A percentile compares a stretch with the other conserved stretches of the same genome.
Evolutionary conservation across 2,888 invertebrate species (phyloP).

Genomic region (Pterostichus niger): DNA sequence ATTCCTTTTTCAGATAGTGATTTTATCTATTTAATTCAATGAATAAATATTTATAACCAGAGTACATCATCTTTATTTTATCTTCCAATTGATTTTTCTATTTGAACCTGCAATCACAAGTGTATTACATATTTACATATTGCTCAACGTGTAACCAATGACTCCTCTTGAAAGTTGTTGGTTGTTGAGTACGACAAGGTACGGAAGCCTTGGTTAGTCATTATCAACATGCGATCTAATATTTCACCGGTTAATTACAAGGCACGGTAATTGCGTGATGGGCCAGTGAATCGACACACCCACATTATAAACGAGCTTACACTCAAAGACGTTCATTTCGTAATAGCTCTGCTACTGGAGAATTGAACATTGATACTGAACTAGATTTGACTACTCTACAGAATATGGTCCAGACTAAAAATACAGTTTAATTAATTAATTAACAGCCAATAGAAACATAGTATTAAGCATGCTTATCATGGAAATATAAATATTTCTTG

Average conservation of each 20-base stretch:
- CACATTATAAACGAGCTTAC: slow-evolving; percentile 47
- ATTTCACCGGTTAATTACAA: slow-evolving; percentile 61
- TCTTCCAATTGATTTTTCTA: slow-evolving; percentile 46
- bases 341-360: slow-evolving; percentile 19
- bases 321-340: slow-evolving; percentile 24
- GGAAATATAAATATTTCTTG: no score
- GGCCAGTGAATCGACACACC: slow-evolving; percentile 49
- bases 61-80: slow-evolving; percentile 21
- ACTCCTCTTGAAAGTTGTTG: not conserved
- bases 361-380: not conserved
- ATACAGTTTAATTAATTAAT: no score
- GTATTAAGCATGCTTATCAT: no score
- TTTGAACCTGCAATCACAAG: not conserved
- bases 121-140: no score
- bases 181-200: not conserved
- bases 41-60: slow-evolving; percentile 12
- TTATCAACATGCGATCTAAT: slow-evolving; percentile 56
- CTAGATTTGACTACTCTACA: no score
- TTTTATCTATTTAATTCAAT: slow-evolving; percentile 48
- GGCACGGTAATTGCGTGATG: slow-evolving; percentile 49
- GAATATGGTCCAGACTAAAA: no score
- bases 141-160: no score
- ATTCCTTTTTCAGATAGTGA: not conserved
- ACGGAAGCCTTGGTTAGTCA: slow-evolving; percentile 38
- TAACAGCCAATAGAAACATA: no score